Evolutionary conservation across 1,140 invertebrate genomes (phyloP), one percentile per base, ranked within the genome.

Genomic region (Euura lappo): DNA sequence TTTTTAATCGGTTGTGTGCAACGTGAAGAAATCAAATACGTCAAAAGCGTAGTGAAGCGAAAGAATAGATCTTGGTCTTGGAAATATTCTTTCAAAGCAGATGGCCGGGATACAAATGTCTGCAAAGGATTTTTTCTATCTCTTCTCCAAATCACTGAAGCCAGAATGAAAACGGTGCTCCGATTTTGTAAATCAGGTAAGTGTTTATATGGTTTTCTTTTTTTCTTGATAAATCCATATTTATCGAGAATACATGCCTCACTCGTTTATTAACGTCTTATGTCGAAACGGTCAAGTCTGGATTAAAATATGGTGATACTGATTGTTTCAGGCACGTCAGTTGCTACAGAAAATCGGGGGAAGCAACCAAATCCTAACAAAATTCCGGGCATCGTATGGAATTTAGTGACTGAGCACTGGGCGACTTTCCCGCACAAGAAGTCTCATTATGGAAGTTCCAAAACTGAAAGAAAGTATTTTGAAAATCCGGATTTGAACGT

Each of bases 381-480:
- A 51, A 51, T 51, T 51, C 11, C 47, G 47, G 11, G 11, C 47
- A 11, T 51, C 6, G 47, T 51, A 51, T 51, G 47, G 47, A 11
- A 51, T 51, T 51, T 51, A 11, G 47, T 51, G 47, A 11, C 6
- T 1, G 44, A 70, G 70, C 73, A 71, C 69, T 74, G 73, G 70
- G 46, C 69, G 28, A 10, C 44, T 6, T 64, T 74, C 45, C 73
- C 70, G 45, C 45, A 71, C 67, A 71, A 69, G 47, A 44, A 70
- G 46, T 64, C 70, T 8, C 73, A 71, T 47, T 71, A 74, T 45
- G 13, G 73, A 68, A n/a, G 66, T 11, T 51, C 47, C 47, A 51
- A 51, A 51, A 4, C 42, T 51, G 45, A 46, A 28, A 74, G 70
- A 65, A 68, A 71, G 65, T 74, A 74, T 69, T 71, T 74, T 45